Percentiles rank a stretch among this genome's conserved stretches.
Conservation (phyloP, 2,888 invertebrate species). For the Thecocarcelia acutangulata region DNA sequence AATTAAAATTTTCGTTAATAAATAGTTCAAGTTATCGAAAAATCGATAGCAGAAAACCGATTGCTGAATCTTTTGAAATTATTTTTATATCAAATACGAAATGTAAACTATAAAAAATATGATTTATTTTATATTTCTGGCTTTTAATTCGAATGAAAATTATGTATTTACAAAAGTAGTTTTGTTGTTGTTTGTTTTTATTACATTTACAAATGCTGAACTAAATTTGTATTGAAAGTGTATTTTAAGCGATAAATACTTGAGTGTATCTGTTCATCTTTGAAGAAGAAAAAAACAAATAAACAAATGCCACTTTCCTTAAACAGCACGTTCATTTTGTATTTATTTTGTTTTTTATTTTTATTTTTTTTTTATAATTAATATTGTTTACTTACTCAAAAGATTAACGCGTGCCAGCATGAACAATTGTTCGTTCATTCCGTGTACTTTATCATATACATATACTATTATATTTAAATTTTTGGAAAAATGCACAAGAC, state of each 20-base stretch:
- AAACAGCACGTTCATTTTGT: conserved; percentile 10
- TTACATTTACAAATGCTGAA: conserved; percentile 5
- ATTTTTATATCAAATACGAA: too few relatives aligned
- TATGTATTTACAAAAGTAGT: neutral
- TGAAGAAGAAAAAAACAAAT: conserved; percentile 6
- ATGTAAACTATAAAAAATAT: conserved; percentile 10
- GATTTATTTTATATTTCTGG: conserved; percentile 20
- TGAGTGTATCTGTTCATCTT: conserved; percentile 1
- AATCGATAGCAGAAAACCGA: too few relatives aligned
- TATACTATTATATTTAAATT: too few relatives aligned
- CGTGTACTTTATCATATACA: conserved; percentile 5
- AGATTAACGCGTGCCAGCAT: conserved; percentile 64
- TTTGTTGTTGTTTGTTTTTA: conserved; percentile 5
- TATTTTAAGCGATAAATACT: conserved; percentile 19
- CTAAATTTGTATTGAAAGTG: neutral
- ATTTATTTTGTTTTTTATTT: conserved; percentile 19
- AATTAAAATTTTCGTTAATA: too few relatives aligned
- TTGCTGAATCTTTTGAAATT: too few relatives aligned
- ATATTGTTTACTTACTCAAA: conserved; percentile 53
- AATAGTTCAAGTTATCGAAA: too few relatives aligned
- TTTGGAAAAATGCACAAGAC: too few relatives aligned
- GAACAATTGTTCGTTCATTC: conserved; percentile 11
- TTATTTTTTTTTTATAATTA: conserved; percentile 41
- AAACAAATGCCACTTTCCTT: neutral
- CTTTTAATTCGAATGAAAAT: neutral